A percentile compares a stretch with the other conserved stretches of the same genome.
Evolutionary conservation across 1,140 invertebrate species (phyloP).

Genomic region (Drosophila asahinai): DNA sequence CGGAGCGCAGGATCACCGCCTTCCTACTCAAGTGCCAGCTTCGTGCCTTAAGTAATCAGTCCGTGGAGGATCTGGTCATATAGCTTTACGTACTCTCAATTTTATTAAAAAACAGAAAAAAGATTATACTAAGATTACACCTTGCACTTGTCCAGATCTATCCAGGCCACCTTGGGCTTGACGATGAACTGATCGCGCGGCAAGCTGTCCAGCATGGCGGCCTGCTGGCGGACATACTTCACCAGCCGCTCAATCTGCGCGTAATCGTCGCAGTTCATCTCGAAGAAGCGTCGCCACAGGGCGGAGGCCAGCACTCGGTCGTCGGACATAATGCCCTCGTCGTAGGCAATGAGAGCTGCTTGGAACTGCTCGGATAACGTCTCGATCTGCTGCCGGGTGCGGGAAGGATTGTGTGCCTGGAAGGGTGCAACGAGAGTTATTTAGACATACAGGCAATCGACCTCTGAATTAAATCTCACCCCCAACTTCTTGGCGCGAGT

Average conservation of each 20-base stretch:
- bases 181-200: conserved; percentile 82
- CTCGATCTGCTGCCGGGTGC: conserved; percentile 87
- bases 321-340: conserved; percentile 92
- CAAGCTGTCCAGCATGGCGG: conserved; percentile 86
- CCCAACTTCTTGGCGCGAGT: conserved; percentile 90
- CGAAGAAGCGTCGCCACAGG: conserved; percentile 93
- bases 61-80: conserved; percentile 59
- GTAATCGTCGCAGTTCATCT: conserved; percentile 87
- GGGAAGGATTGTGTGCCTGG: conserved; percentile 87
- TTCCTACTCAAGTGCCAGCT: conserved; percentile 77
- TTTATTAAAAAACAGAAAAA: conserved; percentile 56
- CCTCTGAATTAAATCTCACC: conserved; percentile 85
- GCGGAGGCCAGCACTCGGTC: conserved; percentile 91
- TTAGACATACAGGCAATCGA: neutral
- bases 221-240: conserved; percentile 90
- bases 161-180: conserved; percentile 84
- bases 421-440: neutral
- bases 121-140: conserved; percentile 44
- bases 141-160: conserved; percentile 75
- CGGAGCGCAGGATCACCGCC: conserved; percentile 70
- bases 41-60: conserved; percentile 55
- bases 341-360: conserved; percentile 93
- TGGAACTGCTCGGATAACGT: conserved; percentile 92
- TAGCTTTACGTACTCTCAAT: conserved; percentile 42
- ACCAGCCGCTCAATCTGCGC: conserved; percentile 89